These are phyloP conservation scores for Hycleus cichorii DNA, from an alignment of 1,140 invertebrate genomes.

Conservation along the genomic window DNA sequence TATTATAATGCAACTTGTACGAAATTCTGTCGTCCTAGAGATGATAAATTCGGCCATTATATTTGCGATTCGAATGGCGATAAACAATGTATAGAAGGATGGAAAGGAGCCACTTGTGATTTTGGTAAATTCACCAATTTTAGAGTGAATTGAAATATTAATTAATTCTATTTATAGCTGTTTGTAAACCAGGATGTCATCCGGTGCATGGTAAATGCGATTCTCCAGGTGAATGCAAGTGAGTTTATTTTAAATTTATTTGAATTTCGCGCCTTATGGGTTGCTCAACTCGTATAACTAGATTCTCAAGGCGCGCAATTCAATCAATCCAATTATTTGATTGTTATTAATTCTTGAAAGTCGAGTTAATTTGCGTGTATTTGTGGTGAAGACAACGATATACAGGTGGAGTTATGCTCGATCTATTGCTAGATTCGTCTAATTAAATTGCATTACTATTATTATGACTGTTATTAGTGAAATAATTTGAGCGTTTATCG, in stretches of 20 bases:
- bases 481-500: too few species aligned
- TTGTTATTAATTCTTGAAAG: too few species aligned
- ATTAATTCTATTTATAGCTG: constrained; percentile 49
- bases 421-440: too few species aligned
- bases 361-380: too few species aligned
- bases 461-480: too few species aligned
- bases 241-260: constrained; percentile 42
- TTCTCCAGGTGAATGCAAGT: constrained; percentile 81
- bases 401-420: too few species aligned
- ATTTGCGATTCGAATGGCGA: constrained; percentile 80
- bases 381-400: too few species aligned
- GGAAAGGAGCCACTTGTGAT: constrained; percentile 89
- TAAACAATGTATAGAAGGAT: constrained; percentile 85
- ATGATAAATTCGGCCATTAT: constrained; percentile 94
- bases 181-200: constrained; percentile 85
- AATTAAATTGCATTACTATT: too few species aligned
- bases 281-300: too few species aligned
- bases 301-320: too few species aligned
- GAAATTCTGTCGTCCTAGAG: constrained; percentile 81
- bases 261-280: too few species aligned
- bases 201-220: constrained; percentile 82
- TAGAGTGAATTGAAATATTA: constrained; percentile 2
- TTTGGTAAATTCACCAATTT: constrained; percentile 51
- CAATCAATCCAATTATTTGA: too few species aligned
- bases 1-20: constrained; percentile 94